A percentile compares a stretch with the other conserved stretches of the same genome.
Conservation (phyloP, 1,140 invertebrate species). For the Microplitis mediator region DNA sequence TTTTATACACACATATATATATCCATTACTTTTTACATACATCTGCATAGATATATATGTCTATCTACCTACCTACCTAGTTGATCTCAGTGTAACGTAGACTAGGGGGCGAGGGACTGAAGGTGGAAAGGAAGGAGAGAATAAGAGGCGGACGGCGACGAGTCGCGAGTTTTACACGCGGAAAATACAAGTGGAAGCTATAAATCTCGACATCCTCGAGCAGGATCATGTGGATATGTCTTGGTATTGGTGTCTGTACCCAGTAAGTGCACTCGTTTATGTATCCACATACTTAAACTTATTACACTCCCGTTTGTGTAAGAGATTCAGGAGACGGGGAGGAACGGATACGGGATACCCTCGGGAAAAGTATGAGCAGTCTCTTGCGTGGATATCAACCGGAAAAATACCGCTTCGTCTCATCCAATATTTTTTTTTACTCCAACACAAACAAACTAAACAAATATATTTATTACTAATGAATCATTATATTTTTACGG, state of each 20-base stretch:
- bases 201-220: slow-evolving; percentile 25
- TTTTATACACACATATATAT: background rate
- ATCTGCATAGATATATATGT: too few relatives aligned
- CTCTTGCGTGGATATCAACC: background rate
- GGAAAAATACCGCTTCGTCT: slow-evolving; percentile 18
- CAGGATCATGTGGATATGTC: background rate
- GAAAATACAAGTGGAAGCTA: slow-evolving; percentile 29
- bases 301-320: background rate
- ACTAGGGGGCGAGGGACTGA: background rate
- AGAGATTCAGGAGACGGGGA: slow-evolving; percentile 14
- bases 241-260: background rate
- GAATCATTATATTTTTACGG: too few relatives aligned
- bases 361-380: background rate
- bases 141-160: slow-evolving; percentile 7
- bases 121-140: background rate
- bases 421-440: background rate
- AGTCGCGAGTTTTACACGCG: slow-evolving; percentile 15
- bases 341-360: slow-evolving; percentile 22
- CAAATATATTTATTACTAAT: too few relatives aligned
- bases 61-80: too few relatives aligned
- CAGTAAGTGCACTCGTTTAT: background rate
- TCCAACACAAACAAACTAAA: background rate
- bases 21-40: too few relatives aligned
- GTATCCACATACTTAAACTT: background rate
- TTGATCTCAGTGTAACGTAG: background rate